Conservation (phyloP, 2,113 vertebrate species). For the Copsychus sechellarum region DNA sequence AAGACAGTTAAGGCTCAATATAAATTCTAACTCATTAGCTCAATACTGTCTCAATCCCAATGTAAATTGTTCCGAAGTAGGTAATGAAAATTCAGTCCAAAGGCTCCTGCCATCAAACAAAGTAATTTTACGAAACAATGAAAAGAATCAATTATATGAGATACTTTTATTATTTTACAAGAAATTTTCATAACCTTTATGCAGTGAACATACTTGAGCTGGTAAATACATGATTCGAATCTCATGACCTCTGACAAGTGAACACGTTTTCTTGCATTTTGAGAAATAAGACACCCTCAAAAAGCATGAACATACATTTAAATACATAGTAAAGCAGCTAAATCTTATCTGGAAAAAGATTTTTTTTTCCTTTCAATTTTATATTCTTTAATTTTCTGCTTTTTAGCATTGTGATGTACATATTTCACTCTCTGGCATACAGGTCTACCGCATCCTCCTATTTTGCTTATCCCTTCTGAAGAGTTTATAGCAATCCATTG, state of each 20-base stretch:
- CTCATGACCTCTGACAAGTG: neutral
- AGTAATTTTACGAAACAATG: slow-evolving; percentile 75
- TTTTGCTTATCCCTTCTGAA: neutral
- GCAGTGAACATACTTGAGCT: slow-evolving; percentile 37
- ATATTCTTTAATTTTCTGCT: neutral
- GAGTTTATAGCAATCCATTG: neutral
- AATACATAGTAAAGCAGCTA: neutral
- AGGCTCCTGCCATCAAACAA: slow-evolving; percentile 72
- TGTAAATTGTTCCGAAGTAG: slow-evolving; percentile 76
- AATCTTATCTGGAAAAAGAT: neutral
- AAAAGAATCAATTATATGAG: slow-evolving; percentile 73
- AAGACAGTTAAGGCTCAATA: slow-evolving; percentile 77
- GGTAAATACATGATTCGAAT: slow-evolving; percentile 30
- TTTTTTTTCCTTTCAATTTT: neutral
- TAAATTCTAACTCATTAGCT: slow-evolving; percentile 82
- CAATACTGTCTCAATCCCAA: slow-evolving; percentile 73
- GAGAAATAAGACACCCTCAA: neutral
- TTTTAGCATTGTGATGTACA: neutral
- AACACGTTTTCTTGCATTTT: neutral
- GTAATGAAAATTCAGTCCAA: slow-evolving; percentile 77
- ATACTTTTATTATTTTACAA: slow-evolving; percentile 72
- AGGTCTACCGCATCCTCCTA: neutral
- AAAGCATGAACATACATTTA: neutral
- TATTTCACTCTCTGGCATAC: neutral
- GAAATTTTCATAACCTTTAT: slow-evolving; percentile 55